These are phyloP conservation scores for Sisor rabdophorus DNA, from an alignment of 2,113 vertebrate genomes.

Conservation along the genomic window DNA sequence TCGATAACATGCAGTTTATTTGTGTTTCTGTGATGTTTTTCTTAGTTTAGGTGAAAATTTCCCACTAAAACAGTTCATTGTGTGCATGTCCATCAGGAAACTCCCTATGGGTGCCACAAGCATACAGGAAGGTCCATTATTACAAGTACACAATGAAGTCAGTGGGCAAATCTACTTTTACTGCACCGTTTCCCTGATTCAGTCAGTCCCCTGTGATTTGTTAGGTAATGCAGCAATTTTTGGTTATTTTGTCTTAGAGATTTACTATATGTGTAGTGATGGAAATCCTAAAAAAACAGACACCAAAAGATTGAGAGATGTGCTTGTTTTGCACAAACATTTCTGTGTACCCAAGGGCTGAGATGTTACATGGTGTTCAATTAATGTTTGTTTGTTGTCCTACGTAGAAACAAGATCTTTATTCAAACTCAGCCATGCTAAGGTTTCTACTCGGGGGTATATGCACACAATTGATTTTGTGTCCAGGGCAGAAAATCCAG, in stretches of 20 bases:
- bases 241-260: slow-evolving; percentile 24
- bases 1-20: neutral
- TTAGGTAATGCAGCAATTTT: slow-evolving; percentile 9
- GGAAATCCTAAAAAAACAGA: neutral
- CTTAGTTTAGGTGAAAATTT: slow-evolving; percentile 4
- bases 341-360: too few species aligned
- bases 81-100: slow-evolving; percentile 38
- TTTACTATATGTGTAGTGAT: neutral
- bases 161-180: slow-evolving; percentile 36
- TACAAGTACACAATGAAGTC: slow-evolving; percentile 29
- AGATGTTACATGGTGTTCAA: neutral
- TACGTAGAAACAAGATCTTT: slow-evolving; percentile 61
- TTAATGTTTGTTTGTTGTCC: slow-evolving; percentile 23
- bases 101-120: slow-evolving; percentile 22
- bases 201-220: slow-evolving; percentile 10
- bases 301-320: neutral
- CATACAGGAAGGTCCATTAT: slow-evolving; percentile 46
- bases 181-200: slow-evolving; percentile 4
- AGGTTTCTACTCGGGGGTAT: slow-evolving; percentile 38
- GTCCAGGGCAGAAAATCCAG: slow-evolving; percentile 47
- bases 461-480: slow-evolving; percentile 44
- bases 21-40: neutral
- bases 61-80: slow-evolving; percentile 36
- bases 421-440: slow-evolving; percentile 55
- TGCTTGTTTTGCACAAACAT: slow-evolving; percentile 12